A percentile compares a stretch with the other conserved stretches of the same genome.
Evolutionary conservation across 30 jellyfish, hydroid and myxozoan species (phyloP).

Genomic region (Catostylus mosaicus): DNA sequence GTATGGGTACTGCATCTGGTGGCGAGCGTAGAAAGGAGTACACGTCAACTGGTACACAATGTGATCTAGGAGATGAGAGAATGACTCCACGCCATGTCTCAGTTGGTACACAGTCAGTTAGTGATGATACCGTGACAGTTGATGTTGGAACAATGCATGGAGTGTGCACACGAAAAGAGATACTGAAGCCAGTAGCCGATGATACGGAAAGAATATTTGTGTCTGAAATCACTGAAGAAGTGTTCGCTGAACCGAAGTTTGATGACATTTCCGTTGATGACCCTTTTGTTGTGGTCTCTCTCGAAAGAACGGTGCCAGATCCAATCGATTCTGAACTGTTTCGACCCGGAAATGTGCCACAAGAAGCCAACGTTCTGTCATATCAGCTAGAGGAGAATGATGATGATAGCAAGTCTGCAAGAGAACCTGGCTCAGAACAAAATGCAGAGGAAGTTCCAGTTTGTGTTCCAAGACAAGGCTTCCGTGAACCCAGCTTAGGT

Average conservation of each 20-base stretch:
- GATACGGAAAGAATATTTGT: background rate
- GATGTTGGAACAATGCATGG: background rate
- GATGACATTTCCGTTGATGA: background rate
- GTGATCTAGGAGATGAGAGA: slow-evolving; percentile 30
- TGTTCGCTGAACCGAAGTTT: background rate
- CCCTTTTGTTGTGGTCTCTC: background rate
- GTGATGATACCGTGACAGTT: background rate
- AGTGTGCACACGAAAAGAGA: background rate
- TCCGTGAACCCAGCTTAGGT: no score
- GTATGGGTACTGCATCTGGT: background rate
- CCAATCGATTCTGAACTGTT: no score
- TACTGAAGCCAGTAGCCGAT: background rate
- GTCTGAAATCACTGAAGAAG: background rate
- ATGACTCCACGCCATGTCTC: background rate
- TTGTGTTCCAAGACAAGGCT: no score
- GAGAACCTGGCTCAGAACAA: no score
- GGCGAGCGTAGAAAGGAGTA: background rate
- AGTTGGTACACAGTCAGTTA: background rate
- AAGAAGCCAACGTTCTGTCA: no score
- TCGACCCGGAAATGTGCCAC: no score
- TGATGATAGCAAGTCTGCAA: no score
- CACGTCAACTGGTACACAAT: slow-evolving; percentile 47
- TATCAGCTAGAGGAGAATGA: no score
- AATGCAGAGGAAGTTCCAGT: no score
- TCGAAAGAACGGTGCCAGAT: no score